Evolutionary conservation across 2,113 vertebrate genomes (phyloP), one percentile per base, ranked within the genome.

Genomic region (Galbula dea): DNA sequence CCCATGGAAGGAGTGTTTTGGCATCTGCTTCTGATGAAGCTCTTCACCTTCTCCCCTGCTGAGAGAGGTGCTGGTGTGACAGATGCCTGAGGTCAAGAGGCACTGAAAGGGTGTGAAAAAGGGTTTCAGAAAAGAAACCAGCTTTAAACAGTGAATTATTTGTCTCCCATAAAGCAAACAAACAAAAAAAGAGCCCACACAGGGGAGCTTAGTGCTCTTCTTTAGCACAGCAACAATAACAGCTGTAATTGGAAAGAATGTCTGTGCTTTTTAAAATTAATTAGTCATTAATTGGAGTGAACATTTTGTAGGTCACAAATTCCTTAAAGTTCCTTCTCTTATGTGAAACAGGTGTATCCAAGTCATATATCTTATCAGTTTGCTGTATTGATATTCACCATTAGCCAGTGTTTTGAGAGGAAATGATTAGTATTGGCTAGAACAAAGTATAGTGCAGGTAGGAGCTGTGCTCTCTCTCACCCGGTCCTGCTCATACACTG

Each of bases 371-470:
- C 63, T 29, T 45, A 2, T 89, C 66, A 48, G 67, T 83, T 90
- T 94, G 39, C 61, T 73, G 16, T 84, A 86, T 71, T 96, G 80
- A 76, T 86, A 54, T 41, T 78, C 57, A 73, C 43, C 41, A 69
- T 92, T 75, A 68, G 83, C 91, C 82, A 75, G 85, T 66, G 80
- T 96, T 96, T 95, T 86, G 83, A 96, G 65, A 79, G 86, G 72
- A 89, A 93, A 72, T 90, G 27, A 82, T 75, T 69, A 74, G 76
- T 75, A 48, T 72, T 75, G 46, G 11, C 72, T 82, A 69, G 80
- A 73, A 48, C 41, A 90, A 83, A 66, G 55, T 90, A 51, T 68
- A 83, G 67, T 88, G 67, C 78, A 39, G 73, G 86, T 94, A 61
- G 86, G 77, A 84, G 43, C 15, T 36, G 29, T 65, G 55, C 88